Evolutionary conservation across 2,888 invertebrate genomes (phyloP).

Genomic region (Pilophorus perplexus): DNA sequence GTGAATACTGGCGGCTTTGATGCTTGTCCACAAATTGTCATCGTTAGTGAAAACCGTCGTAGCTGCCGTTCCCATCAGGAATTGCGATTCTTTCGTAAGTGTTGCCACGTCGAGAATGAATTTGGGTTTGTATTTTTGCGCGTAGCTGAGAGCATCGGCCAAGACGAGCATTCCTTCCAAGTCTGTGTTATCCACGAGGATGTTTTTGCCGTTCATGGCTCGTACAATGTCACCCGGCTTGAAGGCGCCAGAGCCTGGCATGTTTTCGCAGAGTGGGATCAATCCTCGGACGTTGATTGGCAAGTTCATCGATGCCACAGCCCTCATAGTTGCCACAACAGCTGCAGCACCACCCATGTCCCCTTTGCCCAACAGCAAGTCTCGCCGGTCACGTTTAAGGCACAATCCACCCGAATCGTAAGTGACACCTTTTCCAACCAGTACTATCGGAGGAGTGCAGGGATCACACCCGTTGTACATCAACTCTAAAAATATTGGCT

Average conservation of each 20-base stretch:
- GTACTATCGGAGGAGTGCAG: conserved; percentile 64
- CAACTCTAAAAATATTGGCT: conserved; percentile 75
- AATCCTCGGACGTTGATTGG: conserved; percentile 73
- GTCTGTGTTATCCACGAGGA: conserved; percentile 72
- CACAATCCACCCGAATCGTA: conserved; percentile 74
- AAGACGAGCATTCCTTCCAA: conserved; percentile 74
- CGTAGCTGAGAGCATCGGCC: conserved; percentile 77
- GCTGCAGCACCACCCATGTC: conserved; percentile 86
- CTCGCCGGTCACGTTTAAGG: conserved; percentile 61
- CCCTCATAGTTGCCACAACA: conserved; percentile 71
- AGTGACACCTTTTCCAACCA: conserved; percentile 69
- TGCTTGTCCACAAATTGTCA: conserved; percentile 64
- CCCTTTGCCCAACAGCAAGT: conserved; percentile 70
- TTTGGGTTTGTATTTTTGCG: conserved; percentile 69
- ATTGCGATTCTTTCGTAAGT: conserved; percentile 67
- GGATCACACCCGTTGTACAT: conserved; percentile 65
- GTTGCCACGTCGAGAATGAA: conserved; percentile 77
- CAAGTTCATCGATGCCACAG: conserved; percentile 66
- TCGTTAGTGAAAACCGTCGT: conserved; percentile 74
- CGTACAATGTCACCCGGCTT: conserved; percentile 75
- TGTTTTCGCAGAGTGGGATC: conserved; percentile 75
- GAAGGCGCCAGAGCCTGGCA: conserved; percentile 74
- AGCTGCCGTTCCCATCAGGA: conserved; percentile 65
- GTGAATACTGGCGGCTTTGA: conserved; percentile 66
- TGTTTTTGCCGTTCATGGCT: conserved; percentile 72